Base-by-base conservation (phyloP, 2,888 invertebrate genomes). In the Brachypalpus laphriformis region DNA sequence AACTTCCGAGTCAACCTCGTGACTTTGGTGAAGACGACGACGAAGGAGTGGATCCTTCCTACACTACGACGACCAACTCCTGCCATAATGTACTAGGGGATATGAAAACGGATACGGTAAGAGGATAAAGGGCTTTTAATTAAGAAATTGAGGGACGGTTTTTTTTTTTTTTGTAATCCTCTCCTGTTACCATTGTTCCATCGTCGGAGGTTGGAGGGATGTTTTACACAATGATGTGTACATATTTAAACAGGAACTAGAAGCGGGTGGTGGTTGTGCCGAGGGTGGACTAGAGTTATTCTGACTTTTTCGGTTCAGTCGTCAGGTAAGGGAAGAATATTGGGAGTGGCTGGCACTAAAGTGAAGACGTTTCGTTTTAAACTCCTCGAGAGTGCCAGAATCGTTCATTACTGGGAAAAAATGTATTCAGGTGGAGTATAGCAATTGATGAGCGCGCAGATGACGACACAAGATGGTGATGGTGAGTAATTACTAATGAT, bases 71-170 rank as follows among this genome's bases (percentile, higher is more conserved):
- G 68, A 54, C 70, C 65, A 66, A 56, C 66, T 68, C 42, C 34
- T 47, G 16, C 68, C 80, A 68, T 74, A 77, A 82, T 54, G 72
- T 57, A 68, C 63, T 42, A 45, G 28, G 70, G 85, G 51, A 65
- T 72, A 75, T 76, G 85, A 81, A 85, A 85, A 75, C 75, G 85
- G 85, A 85, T 81, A 85, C 85, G 81, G 85, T 85, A 85, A 85
- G 85, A 85, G 81, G 85, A 85, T 85, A 81, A 85, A 85, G 75
- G 85, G 85, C 85, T 85, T 85, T 85, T 85, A 85, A 85, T 85
- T 85, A 85, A 85, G 85, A 85, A 85, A 85, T 85, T 85, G 85
- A 81, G 81, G 85, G 75, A 81, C 81, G 81, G 42, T 80, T 54
- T 68, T 83, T 68, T 68, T 18, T 22, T 49, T 25, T 34, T 56